Evolutionary conservation across 2,888 invertebrate species (phyloP).

Genomic region (Heliconius sara): DNA sequence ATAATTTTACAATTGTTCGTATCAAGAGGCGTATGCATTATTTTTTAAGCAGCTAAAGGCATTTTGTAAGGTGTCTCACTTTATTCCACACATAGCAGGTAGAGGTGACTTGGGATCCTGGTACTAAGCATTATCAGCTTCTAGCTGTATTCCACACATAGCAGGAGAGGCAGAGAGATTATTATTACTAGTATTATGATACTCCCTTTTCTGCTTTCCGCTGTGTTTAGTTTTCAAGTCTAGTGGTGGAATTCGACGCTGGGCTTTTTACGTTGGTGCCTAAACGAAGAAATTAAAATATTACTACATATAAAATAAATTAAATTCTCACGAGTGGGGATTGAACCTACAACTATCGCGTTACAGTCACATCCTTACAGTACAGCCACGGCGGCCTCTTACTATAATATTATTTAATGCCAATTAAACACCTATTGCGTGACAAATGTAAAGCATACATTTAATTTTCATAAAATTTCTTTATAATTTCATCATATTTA

Average conservation of each 20-base stretch:
- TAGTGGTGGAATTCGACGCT: neutral
- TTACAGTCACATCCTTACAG: neutral
- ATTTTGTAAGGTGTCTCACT: too few species aligned
- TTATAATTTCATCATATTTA: neutral
- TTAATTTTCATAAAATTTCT: neutral
- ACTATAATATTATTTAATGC: neutral
- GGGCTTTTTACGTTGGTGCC: neutral
- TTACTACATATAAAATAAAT: neutral
- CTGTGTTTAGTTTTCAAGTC: neutral
- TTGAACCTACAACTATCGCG: neutral
- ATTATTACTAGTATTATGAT: neutral
- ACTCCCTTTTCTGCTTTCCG: neutral
- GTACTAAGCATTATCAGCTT: neutral
- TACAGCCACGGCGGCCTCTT: neutral
- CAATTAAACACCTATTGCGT: neutral
- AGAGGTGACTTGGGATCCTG: too few species aligned
- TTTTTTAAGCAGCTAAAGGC: too few species aligned
- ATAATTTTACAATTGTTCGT: too few species aligned
- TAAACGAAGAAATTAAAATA: neutral
- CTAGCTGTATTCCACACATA: neutral
- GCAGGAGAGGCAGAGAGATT: neutral
- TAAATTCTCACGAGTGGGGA: neutral
- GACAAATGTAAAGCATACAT: constrained; percentile 5
- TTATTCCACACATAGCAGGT: too few species aligned
- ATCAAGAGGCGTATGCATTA: too few species aligned